A percentile compares a stretch with the other conserved stretches of the same genome.
These are phyloP conservation scores for Nysson spinosus DNA, from an alignment of 2,888 invertebrate genomes.

Conservation along the genomic window DNA sequence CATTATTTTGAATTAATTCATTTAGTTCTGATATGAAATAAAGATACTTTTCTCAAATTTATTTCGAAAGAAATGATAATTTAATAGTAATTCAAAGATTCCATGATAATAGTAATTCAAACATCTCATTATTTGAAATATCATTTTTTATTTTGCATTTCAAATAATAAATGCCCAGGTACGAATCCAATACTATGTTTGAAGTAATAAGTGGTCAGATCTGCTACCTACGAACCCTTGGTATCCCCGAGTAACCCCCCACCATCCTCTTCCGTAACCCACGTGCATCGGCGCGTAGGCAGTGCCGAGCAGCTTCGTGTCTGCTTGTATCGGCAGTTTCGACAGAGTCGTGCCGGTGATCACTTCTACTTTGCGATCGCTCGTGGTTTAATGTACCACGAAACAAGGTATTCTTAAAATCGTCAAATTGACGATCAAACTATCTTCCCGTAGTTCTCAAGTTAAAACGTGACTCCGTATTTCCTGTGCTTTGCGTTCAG, in stretches of 20 bases:
- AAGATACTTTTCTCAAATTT: no score
- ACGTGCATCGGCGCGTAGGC: constrained; percentile 54
- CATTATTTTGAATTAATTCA: no score
- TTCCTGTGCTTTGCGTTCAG: constrained; percentile 8
- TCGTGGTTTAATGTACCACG: constrained; percentile 18
- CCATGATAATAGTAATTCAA: no score
- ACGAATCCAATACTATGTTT: no score
- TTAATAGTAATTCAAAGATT: no score
- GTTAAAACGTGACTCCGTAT: no score
- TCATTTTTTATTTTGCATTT: no score
- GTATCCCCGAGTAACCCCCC: neutral
- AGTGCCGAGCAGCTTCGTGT: constrained; percentile 34
- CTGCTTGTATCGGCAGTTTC: constrained; percentile 53
- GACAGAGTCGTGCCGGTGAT: constrained; percentile 55
- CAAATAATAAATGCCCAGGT: no score
- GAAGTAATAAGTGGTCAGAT: neutral
- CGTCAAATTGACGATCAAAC: neutral
- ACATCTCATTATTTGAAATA: no score
- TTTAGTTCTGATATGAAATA: no score
- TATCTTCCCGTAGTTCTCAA: no score
- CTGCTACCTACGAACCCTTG: constrained; percentile 11
- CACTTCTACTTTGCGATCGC: constrained; percentile 25
- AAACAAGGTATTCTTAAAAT: neutral
- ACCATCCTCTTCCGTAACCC: constrained; percentile 34
- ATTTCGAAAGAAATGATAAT: no score